Evolutionary conservation across 1,140 invertebrate genomes (phyloP), one percentile per base, ranked within the genome.

Genomic region (Lepidotrigona ventralis): DNA sequence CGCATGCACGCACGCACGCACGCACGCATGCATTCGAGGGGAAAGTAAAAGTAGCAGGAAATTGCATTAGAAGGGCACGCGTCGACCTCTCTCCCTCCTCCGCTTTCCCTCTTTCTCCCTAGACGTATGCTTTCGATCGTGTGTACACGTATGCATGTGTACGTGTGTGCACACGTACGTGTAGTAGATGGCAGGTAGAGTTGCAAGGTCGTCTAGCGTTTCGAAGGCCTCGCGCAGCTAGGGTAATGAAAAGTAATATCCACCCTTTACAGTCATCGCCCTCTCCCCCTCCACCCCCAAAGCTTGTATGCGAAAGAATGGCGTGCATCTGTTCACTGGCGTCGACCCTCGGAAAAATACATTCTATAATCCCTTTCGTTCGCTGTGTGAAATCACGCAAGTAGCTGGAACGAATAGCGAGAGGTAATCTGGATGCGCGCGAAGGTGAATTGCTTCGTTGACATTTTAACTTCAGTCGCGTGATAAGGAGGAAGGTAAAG

Each of bases 11-110:
- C 70, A 70, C 69, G 69, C 39, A 29, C 29, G 53, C 71, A 79
- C n/a, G 58, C 72, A 84, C 63, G 60, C 78, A 69, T 60, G n/a
- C n/a, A 29, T 69, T 54, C 71, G 56, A 79, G 70, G 66, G 66
- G 73, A 79, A 86, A 87, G 80, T 87, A 74, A 56, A 76, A 85
- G 83, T 81, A 81, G 63, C 73, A 69, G 79, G 64, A 81, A 85
- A 88, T 87, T 81, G 76, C 58, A 54, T 77, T 81, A 68, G 56
- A 64, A 71, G 72, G 51, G 70, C 64, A 81, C 78, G 54, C 60
- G 54, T 21, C 23, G 56, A 23, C 53, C 56, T 17, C 12, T 15
- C 46, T 64, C 51, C 26, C 6, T 26, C 12, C 17, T 15, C 26
- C 39, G 23, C n/a, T 33, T 60, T 26, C 8, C 17, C 46, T 12